These are phyloP conservation scores for Cantharis flavilabris DNA, from an alignment of 2,888 invertebrate species.

Conservation along the genomic window DNA sequence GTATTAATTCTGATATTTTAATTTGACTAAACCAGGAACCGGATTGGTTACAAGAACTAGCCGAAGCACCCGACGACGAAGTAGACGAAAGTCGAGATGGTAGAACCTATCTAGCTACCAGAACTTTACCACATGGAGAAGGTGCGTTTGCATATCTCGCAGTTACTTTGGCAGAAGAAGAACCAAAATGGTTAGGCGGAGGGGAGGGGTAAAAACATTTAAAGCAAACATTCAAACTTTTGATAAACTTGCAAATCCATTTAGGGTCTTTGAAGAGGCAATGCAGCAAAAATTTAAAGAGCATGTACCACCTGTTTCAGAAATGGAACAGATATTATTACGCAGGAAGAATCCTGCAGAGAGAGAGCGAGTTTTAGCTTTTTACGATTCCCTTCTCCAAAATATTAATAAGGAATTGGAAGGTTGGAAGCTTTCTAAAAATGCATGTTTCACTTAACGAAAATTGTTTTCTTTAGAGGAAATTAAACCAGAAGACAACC, in stretches of 20 bases:
- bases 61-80: constrained; percentile 36
- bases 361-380: constrained; percentile 50
- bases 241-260: not conserved
- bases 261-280: constrained; percentile 43
- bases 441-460: not conserved
- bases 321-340: constrained; percentile 52
- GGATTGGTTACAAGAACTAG: constrained; percentile 48
- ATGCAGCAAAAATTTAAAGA: constrained; percentile 44
- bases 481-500: constrained; percentile 42
- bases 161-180: constrained; percentile 52
- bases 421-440: constrained; percentile 39
- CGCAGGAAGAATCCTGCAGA: constrained; percentile 50
- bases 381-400: constrained; percentile 53
- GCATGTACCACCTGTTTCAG: constrained; percentile 46
- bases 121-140: constrained; percentile 53
- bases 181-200: constrained; percentile 50
- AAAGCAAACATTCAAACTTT: not conserved
- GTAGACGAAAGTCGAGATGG: constrained; percentile 45
- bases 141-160: constrained; percentile 58
- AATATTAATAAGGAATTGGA: constrained; percentile 56
- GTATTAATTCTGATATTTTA: not conserved
- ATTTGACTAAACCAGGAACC: constrained; percentile 38
- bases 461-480: constrained; percentile 25
- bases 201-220: constrained; percentile 41
- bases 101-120: constrained; percentile 57